Evolutionary conservation across 53 echinoderm and acorn worm genomes (phyloP).

Genomic region (Luidia sarsii): DNA sequence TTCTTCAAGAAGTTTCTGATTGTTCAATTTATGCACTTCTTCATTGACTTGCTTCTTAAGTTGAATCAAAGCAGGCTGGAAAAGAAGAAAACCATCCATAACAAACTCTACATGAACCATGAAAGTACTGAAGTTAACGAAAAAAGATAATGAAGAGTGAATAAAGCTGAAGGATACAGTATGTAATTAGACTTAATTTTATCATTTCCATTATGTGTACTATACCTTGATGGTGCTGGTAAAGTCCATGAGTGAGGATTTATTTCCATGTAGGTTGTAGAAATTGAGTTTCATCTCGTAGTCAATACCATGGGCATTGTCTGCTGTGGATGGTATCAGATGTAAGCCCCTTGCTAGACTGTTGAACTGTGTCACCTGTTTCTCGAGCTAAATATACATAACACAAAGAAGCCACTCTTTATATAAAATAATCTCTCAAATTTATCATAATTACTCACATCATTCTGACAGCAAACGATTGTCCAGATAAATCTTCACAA

Average conservation of each 20-base stretch:
- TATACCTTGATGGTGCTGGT: slow-evolving; percentile 89
- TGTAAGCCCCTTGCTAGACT: slow-evolving; percentile 77
- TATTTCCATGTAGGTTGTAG: slow-evolving; percentile 64
- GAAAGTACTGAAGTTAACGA: too few relatives aligned
- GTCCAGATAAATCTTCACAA: too few relatives aligned
- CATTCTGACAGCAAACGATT: too few relatives aligned
- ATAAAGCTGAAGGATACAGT: too few relatives aligned
- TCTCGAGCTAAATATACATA: slow-evolving; percentile 62
- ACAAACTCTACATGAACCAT: too few relatives aligned
- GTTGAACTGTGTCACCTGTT: slow-evolving; percentile 86
- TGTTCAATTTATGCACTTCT: slow-evolving; percentile 72
- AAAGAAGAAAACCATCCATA: slow-evolving; percentile 10
- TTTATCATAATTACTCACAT: neutral
- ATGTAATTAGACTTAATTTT: too few relatives aligned
- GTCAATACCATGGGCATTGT: slow-evolving; percentile 88
- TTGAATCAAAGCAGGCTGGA: slow-evolving; percentile 83
- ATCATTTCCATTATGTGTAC: too few relatives aligned
- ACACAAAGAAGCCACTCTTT: neutral
- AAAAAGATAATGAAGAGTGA: too few relatives aligned
- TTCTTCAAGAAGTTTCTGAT: slow-evolving; percentile 70
- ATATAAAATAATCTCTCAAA: neutral
- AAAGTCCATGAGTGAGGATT: slow-evolving; percentile 74
- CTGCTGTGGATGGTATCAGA: slow-evolving; percentile 84
- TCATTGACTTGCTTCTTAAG: slow-evolving; percentile 86
- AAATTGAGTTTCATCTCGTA: slow-evolving; percentile 85